A percentile compares a stretch with the other conserved stretches of the same genome.
These are phyloP conservation scores for Bombus turneri DNA, from an alignment of 1,140 invertebrate species.

Conservation along the genomic window DNA sequence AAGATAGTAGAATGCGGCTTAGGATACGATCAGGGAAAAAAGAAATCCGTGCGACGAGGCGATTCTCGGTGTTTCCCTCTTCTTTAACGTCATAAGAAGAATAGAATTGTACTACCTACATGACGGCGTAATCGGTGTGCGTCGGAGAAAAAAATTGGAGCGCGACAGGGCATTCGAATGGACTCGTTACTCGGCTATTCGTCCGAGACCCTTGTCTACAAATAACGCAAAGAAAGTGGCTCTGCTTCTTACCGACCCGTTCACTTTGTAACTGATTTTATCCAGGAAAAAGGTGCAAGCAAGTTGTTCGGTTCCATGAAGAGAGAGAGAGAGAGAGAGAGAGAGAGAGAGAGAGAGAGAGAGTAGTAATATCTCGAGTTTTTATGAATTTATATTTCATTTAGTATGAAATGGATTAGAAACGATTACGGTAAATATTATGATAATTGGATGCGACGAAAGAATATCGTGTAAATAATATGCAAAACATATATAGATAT, in stretches of 20 bases:
- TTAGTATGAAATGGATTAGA: no score
- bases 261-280: not conserved
- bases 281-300: not conserved
- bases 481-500: no score
- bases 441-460: no score
- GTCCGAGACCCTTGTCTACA: not conserved
- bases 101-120: not conserved
- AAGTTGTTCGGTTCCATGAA: not conserved
- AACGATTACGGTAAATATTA: no score
- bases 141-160: constrained; percentile 3
- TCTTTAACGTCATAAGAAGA: constrained; percentile 10
- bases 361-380: not conserved
- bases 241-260: not conserved
- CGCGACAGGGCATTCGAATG: constrained; percentile 21
- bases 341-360: not conserved
- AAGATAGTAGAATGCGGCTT: constrained; percentile 39
- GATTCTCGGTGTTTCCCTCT: not conserved
- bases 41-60: constrained; percentile 31
- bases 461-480: no score
- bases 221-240: not conserved
- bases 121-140: not conserved
- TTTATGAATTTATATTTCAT: no score
- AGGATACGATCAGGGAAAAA: not conserved
- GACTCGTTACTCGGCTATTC: constrained; percentile 18
- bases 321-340: not conserved